These are phyloP conservation scores for Pampusana beccarii DNA, from an alignment of 2,113 vertebrate genomes.

Conservation along the genomic window DNA sequence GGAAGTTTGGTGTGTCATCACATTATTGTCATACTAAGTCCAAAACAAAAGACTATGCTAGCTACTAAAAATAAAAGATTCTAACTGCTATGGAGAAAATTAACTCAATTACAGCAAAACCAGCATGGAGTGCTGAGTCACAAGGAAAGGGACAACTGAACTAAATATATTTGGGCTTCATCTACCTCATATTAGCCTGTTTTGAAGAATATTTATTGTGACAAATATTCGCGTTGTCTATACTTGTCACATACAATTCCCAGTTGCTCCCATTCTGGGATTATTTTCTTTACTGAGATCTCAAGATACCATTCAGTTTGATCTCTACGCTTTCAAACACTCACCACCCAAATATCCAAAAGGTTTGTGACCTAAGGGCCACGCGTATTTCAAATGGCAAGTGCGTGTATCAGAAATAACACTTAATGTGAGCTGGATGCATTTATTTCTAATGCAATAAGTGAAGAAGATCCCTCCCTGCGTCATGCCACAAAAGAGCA, in stretches of 20 bases:
- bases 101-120: no score
- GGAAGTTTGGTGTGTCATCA: no score
- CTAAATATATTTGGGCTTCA: background rate
- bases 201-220: background rate
- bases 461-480: background rate
- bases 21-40: no score
- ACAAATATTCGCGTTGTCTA: background rate
- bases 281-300: background rate
- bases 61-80: no score
- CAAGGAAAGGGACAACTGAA: background rate
- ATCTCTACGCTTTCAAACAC: background rate
- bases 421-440: background rate
- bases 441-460: background rate
- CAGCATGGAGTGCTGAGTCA: background rate
- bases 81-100: no score
- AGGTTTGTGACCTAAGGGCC: background rate
- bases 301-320: background rate
- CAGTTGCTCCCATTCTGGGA: background rate
- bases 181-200: background rate
- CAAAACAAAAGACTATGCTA: no score
- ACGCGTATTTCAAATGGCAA: background rate
- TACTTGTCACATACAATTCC: background rate
- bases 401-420: background rate
- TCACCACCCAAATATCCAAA: background rate
- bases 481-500: background rate